Conservation (phyloP, 2,888 invertebrate species). For the Chouioia cunea region DNA sequence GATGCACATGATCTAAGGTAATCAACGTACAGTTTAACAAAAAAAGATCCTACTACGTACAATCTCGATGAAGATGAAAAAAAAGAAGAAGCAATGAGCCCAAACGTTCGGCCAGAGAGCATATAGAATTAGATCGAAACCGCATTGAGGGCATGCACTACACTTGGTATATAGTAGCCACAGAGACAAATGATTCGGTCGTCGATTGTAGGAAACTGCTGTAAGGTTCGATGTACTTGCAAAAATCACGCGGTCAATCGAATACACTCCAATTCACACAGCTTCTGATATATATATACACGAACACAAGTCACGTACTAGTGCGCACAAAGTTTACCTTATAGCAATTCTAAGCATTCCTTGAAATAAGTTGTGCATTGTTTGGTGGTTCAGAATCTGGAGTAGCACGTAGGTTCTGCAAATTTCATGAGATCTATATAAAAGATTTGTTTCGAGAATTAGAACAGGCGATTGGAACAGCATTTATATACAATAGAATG, state of each 20-base stretch:
- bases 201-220: constrained; percentile 9
- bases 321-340: too few species aligned
- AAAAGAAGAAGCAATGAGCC: constrained; percentile 13
- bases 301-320: too few species aligned
- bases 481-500: too few species aligned
- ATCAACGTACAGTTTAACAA: not conserved
- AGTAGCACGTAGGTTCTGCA: not conserved
- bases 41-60: not conserved
- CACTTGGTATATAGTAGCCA: constrained; percentile 12
- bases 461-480: too few species aligned
- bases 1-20: not conserved
- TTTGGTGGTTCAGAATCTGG: too few species aligned
- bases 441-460: too few species aligned
- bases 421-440: too few species aligned
- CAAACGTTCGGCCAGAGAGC: constrained; percentile 3
- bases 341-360: too few species aligned
- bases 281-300: too few species aligned
- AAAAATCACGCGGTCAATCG: constrained; percentile 41
- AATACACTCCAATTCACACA: constrained; percentile 24
- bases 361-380: too few species aligned
- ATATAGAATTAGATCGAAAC: constrained; percentile 38
- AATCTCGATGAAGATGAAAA: constrained; percentile 26
- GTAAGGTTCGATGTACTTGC: constrained; percentile 29
- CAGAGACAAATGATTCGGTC: not conserved
- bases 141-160: constrained; percentile 37